A percentile compares a stretch with the other conserved stretches of the same genome.
Conservation (phyloP, 2,113 vertebrate species). For the Lagenorhynchus albirostris region DNA sequence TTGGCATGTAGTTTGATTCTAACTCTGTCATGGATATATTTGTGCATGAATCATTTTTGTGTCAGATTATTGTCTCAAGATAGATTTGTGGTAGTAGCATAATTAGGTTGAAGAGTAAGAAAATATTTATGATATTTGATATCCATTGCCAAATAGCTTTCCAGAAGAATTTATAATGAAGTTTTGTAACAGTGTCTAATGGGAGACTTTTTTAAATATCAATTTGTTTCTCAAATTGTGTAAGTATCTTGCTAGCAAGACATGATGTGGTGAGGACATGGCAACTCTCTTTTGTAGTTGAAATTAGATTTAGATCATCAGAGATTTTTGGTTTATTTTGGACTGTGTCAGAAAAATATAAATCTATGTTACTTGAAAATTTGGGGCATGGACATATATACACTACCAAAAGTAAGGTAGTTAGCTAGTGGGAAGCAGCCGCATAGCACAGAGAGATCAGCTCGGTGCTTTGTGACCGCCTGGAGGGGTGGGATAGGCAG, state of each 20-base stretch:
- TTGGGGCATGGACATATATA: too few species aligned
- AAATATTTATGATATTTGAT: conserved; percentile 1
- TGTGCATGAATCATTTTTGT: neutral
- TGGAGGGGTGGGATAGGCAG: too few species aligned
- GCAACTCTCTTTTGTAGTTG: neutral
- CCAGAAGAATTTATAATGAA: neutral
- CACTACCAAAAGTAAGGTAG: too few species aligned
- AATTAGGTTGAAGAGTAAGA: neutral
- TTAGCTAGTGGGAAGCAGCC: too few species aligned
- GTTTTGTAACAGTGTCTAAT: conserved; percentile 6
- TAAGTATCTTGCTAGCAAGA: neutral
- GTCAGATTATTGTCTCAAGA: neutral
- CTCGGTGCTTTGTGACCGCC: too few species aligned
- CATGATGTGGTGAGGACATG: neutral
- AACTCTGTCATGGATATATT: neutral
- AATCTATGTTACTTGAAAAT: neutral
- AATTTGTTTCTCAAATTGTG: neutral
- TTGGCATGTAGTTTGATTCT: neutral
- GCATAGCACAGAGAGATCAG: too few species aligned
- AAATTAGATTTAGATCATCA: neutral
- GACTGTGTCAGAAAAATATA: neutral
- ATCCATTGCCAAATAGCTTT: neutral
- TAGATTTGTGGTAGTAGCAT: neutral
- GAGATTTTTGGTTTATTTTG: neutral
- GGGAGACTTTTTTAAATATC: neutral